A percentile compares a stretch with the other conserved stretches of the same genome.
Conservation (phyloP, 2,113 vertebrate species). For the Strigops habroptila region DNA sequence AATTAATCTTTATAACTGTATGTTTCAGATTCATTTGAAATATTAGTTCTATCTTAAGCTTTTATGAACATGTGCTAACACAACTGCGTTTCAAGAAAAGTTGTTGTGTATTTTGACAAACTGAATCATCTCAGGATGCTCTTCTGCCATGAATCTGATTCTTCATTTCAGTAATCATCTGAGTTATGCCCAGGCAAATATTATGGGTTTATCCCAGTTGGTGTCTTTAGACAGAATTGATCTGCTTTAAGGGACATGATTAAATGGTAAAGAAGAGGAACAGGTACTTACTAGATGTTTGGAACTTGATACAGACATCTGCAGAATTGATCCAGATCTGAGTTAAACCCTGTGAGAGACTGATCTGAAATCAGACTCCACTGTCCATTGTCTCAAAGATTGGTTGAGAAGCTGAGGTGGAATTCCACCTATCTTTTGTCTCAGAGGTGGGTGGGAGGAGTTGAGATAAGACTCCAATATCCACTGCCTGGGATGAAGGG, state of each 20-base stretch:
- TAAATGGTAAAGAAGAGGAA: neutral
- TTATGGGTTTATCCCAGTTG: neutral
- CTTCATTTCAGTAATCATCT: neutral
- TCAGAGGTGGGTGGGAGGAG: too few relatives aligned
- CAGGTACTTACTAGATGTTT: neutral
- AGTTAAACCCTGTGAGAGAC: neutral
- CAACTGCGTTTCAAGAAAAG: neutral
- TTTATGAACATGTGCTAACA: neutral
- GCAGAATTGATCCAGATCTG: neutral
- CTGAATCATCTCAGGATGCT: neutral
- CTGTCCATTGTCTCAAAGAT: too few relatives aligned
- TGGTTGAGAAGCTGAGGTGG: too few relatives aligned
- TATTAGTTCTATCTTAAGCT: neutral
- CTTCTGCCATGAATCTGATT: neutral
- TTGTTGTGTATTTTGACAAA: neutral
- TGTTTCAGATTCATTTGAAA: neutral
- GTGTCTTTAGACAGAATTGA: neutral
- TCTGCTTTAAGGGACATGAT: neutral
- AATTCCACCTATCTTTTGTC: too few relatives aligned
- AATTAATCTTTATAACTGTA: neutral
- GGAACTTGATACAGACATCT: neutral
- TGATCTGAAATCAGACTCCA: too few relatives aligned
- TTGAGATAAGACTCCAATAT: too few relatives aligned
- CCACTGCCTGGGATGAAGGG: too few relatives aligned
- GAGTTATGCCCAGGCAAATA: neutral